These are phyloP conservation scores for Phenganax subtilis DNA, from an alignment of 92 coral and sea anemone genomes.

Conservation along the genomic window DNA sequence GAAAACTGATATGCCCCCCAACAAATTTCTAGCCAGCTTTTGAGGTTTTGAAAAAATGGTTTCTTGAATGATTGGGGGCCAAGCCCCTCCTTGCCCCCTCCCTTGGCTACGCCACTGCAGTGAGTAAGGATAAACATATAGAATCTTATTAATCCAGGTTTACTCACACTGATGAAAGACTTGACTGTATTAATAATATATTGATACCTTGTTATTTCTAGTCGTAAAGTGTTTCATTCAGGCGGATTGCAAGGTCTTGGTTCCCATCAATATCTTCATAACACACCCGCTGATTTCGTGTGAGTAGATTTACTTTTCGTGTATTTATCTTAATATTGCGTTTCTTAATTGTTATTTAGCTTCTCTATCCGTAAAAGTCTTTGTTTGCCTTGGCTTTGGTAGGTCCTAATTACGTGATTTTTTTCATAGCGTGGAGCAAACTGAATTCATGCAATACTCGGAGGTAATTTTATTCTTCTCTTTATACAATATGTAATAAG, in stretches of 20 bases:
- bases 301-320: conserved; percentile 47
- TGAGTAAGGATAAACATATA: too few relatives aligned
- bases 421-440: conserved; percentile 74
- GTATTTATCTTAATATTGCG: background rate
- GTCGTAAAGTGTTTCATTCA: conserved; percentile 83
- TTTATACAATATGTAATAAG: too few relatives aligned
- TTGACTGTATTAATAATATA: background rate
- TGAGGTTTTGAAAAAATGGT: too few relatives aligned
- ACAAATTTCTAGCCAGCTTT: too few relatives aligned
- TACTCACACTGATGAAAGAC: background rate
- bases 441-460: conserved; percentile 93
- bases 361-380: background rate
- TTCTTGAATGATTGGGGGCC: too few relatives aligned
- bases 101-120: too few relatives aligned
- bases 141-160: too few relatives aligned
- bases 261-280: conserved; percentile 86
- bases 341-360: background rate
- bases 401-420: background rate
- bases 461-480: conserved; percentile 53
- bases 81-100: too few relatives aligned
- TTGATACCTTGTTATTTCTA: background rate
- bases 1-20: too few relatives aligned
- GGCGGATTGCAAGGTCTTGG: conserved; percentile 89
- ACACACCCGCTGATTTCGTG: conserved; percentile 92
- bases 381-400: background rate